Evolutionary conservation across 2,797 vertebrate genomes (phyloP), one percentile per base, ranked within the genome.

Genomic region (Helicolenus hilgendorfi): DNA sequence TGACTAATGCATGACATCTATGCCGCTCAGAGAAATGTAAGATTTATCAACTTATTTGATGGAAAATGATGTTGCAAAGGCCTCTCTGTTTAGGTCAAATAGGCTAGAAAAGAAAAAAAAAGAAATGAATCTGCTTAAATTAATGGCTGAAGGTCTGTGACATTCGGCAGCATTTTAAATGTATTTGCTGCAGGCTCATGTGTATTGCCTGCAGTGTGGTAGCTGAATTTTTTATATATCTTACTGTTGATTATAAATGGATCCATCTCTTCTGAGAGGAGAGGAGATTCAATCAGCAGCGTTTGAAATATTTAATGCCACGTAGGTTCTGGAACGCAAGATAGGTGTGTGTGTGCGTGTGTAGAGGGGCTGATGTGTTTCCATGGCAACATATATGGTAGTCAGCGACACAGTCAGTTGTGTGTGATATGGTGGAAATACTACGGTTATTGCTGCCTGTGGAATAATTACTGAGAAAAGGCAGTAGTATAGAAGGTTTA

Each of bases 321-420:
- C 69, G 11, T 89, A 87, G 80, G 87, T 87, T 91, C 82, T 64
- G 60, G 64, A 71, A 85, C 85, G 76, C 84, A 80, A 74, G 18
- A 49, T 20, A 49, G 45, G n/a, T 22, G 14, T 29, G 26, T 29
- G 20, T 36, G 31, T 24, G 65, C 20, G 65, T 18, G 71, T 62
- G 7, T 60, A 68, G 27, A 79, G 68, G 72, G 35, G 35, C 78
- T 87, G 86, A 92, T 94, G 87, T 91, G 97, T 97, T 97, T 94
- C 97, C 93, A 97, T 97, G 94, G 96, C 93, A 96, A 96, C 96
- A 36, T 91, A 88, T 92, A 92, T 80, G 76, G 67, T 86, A 67
- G 79, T 84, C 26, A 1, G 83, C 15, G n/a, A 76, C 20, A 24
- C 77, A 75, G 69, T 58, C 83, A 69, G 81, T 58, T 73, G 76